Base-by-base conservation (phyloP, 2,888 invertebrate species). In the Hemithea aestivaria region DNA sequence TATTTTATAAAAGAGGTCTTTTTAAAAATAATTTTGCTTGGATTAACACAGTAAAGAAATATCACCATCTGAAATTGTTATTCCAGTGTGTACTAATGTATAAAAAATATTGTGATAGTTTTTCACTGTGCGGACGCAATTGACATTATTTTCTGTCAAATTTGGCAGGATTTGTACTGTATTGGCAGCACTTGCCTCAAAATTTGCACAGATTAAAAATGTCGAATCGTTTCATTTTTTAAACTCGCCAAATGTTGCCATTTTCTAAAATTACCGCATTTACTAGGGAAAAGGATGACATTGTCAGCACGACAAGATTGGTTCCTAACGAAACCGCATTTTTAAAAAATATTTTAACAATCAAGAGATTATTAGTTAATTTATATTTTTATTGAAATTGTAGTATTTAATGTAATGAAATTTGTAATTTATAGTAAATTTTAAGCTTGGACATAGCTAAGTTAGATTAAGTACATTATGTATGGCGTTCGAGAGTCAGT, bases 391-490 rank as follows among this genome's bases (percentile, higher is more conserved):
- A 48, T 62, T 61, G 47, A 61, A 66, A 65, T 54, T 51, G 59
- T 71, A 72, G 66, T 61, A 62, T 67, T 65, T 76, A 75, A 62
- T 73, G 74, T 85, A 83, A 80, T 74, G 70, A 79, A 80, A 79
- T 74, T 70, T 82, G 78, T 81, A 82, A 84, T 78, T 78, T 80
- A 84, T 83, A 81, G 75, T 77, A 75, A 70, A 72, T 72, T 66
- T 69, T 80, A 82, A 79, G 79, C 76, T 79, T 82, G 78, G 56
- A 81, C 76, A 80, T 85, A 83, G 79, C 72, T 82, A 82, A 77
- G 74, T 76, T 79, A 80, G 33, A 71, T 53, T 38, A 77, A 76
- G 71, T 66, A 61, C 58, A 62, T 63, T 65, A 66, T 66, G 64
- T 73, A 73, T 69, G 61, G 67, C 66, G 66, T 75, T 72, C 59